Evolutionary conservation across 2,888 invertebrate species (phyloP).

Genomic region (Platycheirus albimanus): DNA sequence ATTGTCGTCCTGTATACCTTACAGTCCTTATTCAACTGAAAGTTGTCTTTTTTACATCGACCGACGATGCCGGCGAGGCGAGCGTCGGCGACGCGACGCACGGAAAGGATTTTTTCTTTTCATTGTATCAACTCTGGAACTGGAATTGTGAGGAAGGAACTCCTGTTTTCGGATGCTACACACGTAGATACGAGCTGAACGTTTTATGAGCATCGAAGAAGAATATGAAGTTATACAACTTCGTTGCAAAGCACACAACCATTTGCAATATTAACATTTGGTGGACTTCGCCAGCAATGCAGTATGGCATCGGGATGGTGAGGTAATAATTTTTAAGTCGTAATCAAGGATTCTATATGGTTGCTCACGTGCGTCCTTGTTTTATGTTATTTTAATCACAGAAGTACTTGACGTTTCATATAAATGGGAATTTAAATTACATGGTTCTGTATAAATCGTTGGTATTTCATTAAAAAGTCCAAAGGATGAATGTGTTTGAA

Average conservation of each 20-base stretch:
- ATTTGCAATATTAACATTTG: background rate
- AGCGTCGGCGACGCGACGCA: too few species aligned
- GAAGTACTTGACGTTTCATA: background rate
- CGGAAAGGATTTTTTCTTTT: constrained; percentile 5
- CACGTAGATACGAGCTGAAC: constrained; percentile 7
- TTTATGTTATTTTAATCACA: constrained; percentile 2
- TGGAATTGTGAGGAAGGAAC: background rate
- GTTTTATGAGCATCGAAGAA: constrained; percentile 15
- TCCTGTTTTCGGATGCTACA: constrained; percentile 5
- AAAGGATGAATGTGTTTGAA: too few species aligned
- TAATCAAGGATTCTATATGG: background rate
- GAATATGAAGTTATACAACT: background rate
- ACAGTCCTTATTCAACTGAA: background rate
- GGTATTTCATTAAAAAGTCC: too few species aligned
- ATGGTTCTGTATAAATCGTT: too few species aligned
- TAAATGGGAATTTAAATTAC: too few species aligned
- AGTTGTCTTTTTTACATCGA: too few species aligned
- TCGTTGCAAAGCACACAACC: background rate
- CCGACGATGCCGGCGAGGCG: too few species aligned
- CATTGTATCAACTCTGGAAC: background rate
- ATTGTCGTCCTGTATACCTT: background rate
- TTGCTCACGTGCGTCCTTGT: background rate
- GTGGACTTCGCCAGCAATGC: background rate
- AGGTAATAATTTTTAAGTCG: constrained; percentile 10
- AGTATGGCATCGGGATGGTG: background rate